Percentiles rank a stretch among this genome's conserved stretches.
These are phyloP conservation scores for Tiliacea aurago DNA, from an alignment of 2,888 invertebrate genomes.

Conservation along the genomic window DNA sequence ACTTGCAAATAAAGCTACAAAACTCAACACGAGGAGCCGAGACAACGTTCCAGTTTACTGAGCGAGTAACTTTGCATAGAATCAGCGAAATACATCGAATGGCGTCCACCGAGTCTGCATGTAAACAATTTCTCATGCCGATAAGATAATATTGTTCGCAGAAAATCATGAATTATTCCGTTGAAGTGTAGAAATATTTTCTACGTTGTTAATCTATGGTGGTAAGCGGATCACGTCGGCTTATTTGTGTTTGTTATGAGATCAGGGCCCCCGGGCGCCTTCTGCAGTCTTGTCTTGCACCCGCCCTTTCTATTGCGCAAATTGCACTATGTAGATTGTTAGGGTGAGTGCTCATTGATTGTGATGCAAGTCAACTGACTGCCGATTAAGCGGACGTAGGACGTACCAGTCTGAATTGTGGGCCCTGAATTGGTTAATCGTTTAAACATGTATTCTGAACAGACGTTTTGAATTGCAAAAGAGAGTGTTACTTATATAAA, in stretches of 20 bases:
- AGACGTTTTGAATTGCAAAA: slow-evolving; percentile 44
- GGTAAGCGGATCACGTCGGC: slow-evolving; percentile 90
- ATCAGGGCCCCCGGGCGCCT: slow-evolving; percentile 83
- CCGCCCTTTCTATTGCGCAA: slow-evolving; percentile 78
- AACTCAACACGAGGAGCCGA: slow-evolving; percentile 75
- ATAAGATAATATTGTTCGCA: slow-evolving; percentile 80
- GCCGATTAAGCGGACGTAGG: slow-evolving; percentile 35
- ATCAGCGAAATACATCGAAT: slow-evolving; percentile 78
- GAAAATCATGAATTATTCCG: slow-evolving; percentile 81
- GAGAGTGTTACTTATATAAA: slow-evolving; percentile 13
- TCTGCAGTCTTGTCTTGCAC: slow-evolving; percentile 76
- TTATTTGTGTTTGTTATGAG: slow-evolving; percentile 90
- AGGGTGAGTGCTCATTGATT: slow-evolving; percentile 63
- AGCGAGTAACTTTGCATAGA: slow-evolving; percentile 72
- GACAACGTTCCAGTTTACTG: slow-evolving; percentile 71
- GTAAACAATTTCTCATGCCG: slow-evolving; percentile 82
- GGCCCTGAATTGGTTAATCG: slow-evolving; percentile 41
- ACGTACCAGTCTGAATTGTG: slow-evolving; percentile 20
- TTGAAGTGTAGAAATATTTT: slow-evolving; percentile 81
- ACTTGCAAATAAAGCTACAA: slow-evolving; percentile 73
- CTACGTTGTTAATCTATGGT: slow-evolving; percentile 83
- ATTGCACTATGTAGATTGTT: slow-evolving; percentile 72
- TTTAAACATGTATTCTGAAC: slow-evolving; percentile 48
- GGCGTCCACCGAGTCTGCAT: slow-evolving; percentile 75
- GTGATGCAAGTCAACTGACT: slow-evolving; percentile 58